Evolutionary conservation across 2,797 vertebrate genomes (phyloP), one percentile per base, ranked within the genome.

Genomic region (Mionectes olivaceus): DNA sequence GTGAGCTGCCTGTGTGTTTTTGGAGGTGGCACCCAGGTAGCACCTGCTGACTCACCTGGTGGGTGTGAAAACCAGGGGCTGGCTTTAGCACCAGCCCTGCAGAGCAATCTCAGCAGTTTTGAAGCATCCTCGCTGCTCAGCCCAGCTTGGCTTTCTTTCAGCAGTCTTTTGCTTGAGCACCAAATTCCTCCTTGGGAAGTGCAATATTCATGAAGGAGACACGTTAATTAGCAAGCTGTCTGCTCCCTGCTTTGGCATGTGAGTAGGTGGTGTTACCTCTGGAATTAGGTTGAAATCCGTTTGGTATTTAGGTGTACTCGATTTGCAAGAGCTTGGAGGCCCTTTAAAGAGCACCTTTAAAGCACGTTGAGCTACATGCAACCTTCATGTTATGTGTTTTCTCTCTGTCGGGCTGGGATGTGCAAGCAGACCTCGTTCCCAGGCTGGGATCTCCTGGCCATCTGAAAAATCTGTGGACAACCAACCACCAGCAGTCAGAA

Each of bases 231-330:
- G 87, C 91, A 89, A 92, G 73, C 94, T 0, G 74, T 89, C 94
- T 94, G 96, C 84, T 95, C 92, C 68, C 67, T 49, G 79, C 65
- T 93, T 85, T 81, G 71, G 81, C 78, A 70, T 86, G 88, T n/a
- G 83, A 87, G 84, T 90, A 81, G 93, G 82, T 95, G 95, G 84
- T 86, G 94, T 80, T 94, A 81, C 86, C 84, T 81, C 76, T 94
- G 91, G 90, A 91, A 94, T 94, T 82, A 75, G 90, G 92, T 89
- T 91, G 88, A 75, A 87, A 94, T 87, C 65, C 57, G 0, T 82
- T 89, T 60, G 87, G 83, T 79, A 84, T 96, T 94, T 95, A 92
- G 95, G 83, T 90, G 90, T 52, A 1, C 83, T 87, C 76, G 86
- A 79, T 92, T 92, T 83, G 61, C 57, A 77, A 82, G 83, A 75